Evolutionary conservation across 2,113 vertebrate species (phyloP), one percentile per base, ranked within the genome.

Genomic region (Daphoenositta chrysoptera): DNA sequence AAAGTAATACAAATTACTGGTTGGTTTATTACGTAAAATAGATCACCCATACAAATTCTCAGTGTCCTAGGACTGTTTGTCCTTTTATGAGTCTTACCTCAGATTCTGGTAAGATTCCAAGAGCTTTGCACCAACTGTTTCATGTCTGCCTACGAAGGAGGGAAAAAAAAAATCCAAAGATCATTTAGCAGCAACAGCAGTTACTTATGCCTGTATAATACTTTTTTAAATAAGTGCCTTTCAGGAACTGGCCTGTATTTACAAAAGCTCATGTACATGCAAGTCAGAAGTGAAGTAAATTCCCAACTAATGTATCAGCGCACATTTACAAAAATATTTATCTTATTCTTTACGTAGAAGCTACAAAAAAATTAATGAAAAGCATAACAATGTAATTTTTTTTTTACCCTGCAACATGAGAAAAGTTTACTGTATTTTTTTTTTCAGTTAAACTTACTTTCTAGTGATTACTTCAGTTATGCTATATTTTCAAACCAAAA

Each of bases 81-180:
- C 76, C 90, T 95, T 61, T 37, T 20, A 7, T 13, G 12, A 56
- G 18, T 56, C 95, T 94, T 97, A 99, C 99, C 99, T 99, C 84
- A 98, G 81, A 35, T 97, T 97, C 68, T 97, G 98, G 93, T 98
- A 98, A 91, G 98, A 98, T 90, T 98, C 97, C 88, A 99, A 91
- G 15, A 99, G 97, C 86, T 97, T 98, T 48, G 99, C 98, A 57
- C 99, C 98, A 35, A 89, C 97, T 2, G 98, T 98, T 96, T 99
- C 98, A 15, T 96, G 97, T 96, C 97, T 98, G 73, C 97, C 99
- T 99, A 96, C 11, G 42, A 95, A 96, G 63, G 16, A 92, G 92
- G 44, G 95, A 3, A 33, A 10, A 40, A 27, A 54, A 13, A 13
- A 63, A 40, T 13, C 18, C 3, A 48, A 72, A 97, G 87, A 82